Conservation (phyloP, 2,888 invertebrate species). For the Pseudanteris insignis region DNA sequence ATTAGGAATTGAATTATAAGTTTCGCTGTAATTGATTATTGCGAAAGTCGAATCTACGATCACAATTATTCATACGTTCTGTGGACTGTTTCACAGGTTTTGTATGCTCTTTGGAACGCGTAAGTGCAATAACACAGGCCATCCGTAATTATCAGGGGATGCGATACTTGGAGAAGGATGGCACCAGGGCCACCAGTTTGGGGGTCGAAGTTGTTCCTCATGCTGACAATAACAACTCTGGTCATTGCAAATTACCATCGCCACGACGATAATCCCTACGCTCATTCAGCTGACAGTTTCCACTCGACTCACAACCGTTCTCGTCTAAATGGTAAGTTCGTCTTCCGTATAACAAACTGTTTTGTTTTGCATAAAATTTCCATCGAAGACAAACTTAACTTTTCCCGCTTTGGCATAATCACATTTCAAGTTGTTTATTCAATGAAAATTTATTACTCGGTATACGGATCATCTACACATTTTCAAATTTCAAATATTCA, state of each 20-base stretch:
- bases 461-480: neutral
- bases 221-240: conserved; percentile 58
- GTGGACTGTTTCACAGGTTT: conserved; percentile 6
- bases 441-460: conserved; percentile 17
- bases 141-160: conserved; percentile 54
- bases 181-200: conserved; percentile 59
- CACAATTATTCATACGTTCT: conserved; percentile 2
- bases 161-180: conserved; percentile 58
- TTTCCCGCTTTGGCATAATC: conserved; percentile 19
- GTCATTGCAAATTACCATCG: conserved; percentile 61
- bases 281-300: conserved; percentile 26
- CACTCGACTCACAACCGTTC: conserved; percentile 25
- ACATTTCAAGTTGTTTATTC: conserved; percentile 17
- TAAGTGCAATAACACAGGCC: conserved; percentile 27
- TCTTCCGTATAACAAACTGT: conserved; percentile 2
- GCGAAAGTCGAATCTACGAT: no score
- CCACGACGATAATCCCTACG: conserved; percentile 53
- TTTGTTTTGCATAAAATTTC: conserved; percentile 27
- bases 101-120: conserved; percentile 16
- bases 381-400: conserved; percentile 13
- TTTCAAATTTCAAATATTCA: neutral
- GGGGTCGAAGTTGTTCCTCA: conserved; percentile 60
- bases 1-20: no score
- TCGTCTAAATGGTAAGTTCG: conserved; percentile 36
- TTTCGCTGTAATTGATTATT: no score